phyloP scores from a whole-genome alignment of 2,113 vertebrate species.

The Megaleporinus macrocephalus region DNA sequence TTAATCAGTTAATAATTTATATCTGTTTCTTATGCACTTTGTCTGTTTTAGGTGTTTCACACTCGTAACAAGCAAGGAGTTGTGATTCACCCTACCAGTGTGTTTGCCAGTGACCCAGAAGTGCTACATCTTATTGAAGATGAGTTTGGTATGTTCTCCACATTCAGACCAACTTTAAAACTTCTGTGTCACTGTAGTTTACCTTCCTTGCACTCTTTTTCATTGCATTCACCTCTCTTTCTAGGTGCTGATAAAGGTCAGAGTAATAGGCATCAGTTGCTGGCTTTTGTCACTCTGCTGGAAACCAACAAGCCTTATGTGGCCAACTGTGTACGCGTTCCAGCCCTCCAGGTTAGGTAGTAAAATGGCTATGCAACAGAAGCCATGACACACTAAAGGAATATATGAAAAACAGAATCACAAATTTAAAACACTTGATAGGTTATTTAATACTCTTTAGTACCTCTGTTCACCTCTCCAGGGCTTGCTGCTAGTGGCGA shows the following conservation, averaged over 20 bases:
- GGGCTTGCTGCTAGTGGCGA: slow-evolving; percentile 86
- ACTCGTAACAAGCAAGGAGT: slow-evolving; percentile 87
- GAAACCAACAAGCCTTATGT: slow-evolving; percentile 93
- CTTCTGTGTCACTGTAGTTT: neutral
- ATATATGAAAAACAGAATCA: neutral
- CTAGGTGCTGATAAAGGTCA: slow-evolving; percentile 64
- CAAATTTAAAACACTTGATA: neutral
- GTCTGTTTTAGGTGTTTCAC: slow-evolving; percentile 84
- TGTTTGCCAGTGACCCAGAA: slow-evolving; percentile 84
- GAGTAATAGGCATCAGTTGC: slow-evolving; percentile 85
- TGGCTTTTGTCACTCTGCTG: slow-evolving; percentile 89
- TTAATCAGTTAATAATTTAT: neutral
- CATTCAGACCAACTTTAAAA: neutral
- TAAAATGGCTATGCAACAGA: neutral
- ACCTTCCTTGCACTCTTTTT: neutral
- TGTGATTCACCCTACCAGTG: slow-evolving; percentile 87
- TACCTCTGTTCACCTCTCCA: slow-evolving; percentile 53
- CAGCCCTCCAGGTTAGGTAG: slow-evolving; percentile 86
- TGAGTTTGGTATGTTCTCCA: slow-evolving; percentile 62
- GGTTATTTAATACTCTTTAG: neutral
- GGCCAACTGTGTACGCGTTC: slow-evolving; percentile 85
- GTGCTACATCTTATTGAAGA: slow-evolving; percentile 76
- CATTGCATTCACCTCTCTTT: neutral
- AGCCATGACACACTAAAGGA: neutral
- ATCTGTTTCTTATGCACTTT: neutral